These are phyloP conservation scores for Coptotermes formosanus DNA, from an alignment of 1,140 invertebrate genomes.

Conservation along the genomic window DNA sequence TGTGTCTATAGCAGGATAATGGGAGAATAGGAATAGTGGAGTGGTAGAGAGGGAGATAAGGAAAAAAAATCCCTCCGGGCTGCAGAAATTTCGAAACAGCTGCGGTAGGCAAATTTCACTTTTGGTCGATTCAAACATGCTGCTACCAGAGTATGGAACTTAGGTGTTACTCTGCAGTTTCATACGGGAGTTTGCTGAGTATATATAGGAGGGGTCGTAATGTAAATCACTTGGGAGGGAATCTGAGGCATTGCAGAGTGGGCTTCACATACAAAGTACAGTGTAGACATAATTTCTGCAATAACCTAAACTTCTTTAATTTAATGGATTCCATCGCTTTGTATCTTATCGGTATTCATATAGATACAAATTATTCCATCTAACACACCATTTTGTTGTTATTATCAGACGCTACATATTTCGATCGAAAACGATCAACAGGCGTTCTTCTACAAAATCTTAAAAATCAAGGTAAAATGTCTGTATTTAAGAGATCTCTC, in stretches of 20 bases:
- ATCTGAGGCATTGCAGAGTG: background rate
- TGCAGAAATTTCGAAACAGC: slow-evolving; percentile 7
- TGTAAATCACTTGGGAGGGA: background rate
- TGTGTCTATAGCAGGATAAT: slow-evolving; percentile 13
- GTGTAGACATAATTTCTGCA: too few relatives aligned
- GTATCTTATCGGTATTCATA: too few relatives aligned
- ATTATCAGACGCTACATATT: too few relatives aligned
- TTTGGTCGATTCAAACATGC: background rate
- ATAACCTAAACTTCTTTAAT: too few relatives aligned
- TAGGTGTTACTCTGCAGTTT: background rate
- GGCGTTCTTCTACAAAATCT: too few relatives aligned
- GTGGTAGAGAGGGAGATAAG: background rate
- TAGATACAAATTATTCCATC: too few relatives aligned
- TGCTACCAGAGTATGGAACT: background rate
- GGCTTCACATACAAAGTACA: too few relatives aligned
- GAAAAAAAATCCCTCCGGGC: background rate
- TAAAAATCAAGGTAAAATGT: too few relatives aligned
- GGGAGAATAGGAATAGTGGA: background rate
- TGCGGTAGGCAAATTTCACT: slow-evolving; percentile 13
- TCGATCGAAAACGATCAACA: too few relatives aligned
- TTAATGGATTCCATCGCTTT: too few relatives aligned
- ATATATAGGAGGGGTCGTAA: background rate
- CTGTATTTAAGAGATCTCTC: too few relatives aligned
- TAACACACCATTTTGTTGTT: too few relatives aligned
- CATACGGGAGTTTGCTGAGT: background rate